These are phyloP conservation scores for Actinia tenebrosa DNA, from an alignment of 64 coral and sea anemone species.

Conservation along the genomic window DNA sequence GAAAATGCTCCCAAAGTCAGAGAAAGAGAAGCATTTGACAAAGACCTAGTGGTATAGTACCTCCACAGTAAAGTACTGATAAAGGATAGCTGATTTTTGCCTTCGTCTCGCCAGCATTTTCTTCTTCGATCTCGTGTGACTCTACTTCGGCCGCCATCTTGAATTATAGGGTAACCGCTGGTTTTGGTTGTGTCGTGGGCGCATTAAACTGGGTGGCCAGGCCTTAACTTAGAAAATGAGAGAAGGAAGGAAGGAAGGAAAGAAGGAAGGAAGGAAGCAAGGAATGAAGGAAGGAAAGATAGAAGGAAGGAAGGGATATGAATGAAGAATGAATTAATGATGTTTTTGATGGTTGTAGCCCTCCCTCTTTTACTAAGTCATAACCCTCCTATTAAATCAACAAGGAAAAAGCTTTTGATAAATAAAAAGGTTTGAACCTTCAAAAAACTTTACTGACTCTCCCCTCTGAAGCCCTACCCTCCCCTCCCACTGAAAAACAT, in stretches of 20 bases:
- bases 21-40: not conserved
- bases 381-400: no score
- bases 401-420: no score
- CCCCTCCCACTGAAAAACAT: no score
- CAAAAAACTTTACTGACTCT: no score
- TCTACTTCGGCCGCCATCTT: slow-evolving; percentile 76
- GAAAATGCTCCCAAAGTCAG: not conserved
- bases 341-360: no score
- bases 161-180: slow-evolving; percentile 16
- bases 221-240: not conserved
- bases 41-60: slow-evolving; percentile 2
- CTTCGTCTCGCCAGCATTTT: slow-evolving; percentile 18
- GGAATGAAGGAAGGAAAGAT: no score
- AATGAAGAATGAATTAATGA: not conserved
- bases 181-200: not conserved
- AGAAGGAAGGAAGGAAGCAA: no score
- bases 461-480: no score
- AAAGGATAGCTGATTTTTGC: slow-evolving; percentile 61
- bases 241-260: no score
- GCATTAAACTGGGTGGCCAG: not conserved
- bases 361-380: no score
- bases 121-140: not conserved
- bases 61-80: slow-evolving; percentile 71
- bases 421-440: no score
- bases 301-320: no score